Conservation (phyloP, 1,140 invertebrate genomes). For the Acyrthosiphon pisum region DNA sequence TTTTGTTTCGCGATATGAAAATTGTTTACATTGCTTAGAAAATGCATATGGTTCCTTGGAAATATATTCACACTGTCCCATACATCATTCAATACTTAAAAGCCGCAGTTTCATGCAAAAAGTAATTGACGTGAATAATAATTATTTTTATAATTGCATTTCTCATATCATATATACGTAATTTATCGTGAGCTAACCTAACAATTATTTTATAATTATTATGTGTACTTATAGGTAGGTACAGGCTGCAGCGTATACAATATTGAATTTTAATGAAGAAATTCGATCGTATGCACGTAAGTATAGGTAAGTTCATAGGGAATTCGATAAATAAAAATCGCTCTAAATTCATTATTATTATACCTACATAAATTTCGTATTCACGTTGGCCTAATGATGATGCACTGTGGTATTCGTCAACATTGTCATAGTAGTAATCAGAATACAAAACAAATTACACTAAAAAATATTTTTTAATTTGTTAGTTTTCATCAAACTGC, state of each 20-base stretch:
- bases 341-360: neutral
- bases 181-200: neutral
- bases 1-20: neutral
- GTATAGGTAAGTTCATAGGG: neutral
- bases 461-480: neutral
- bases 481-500: neutral
- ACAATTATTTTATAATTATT: neutral
- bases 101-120: neutral
- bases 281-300: neutral
- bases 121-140: neutral
- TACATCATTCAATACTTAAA: slow-evolving; percentile 9
- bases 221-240: neutral
- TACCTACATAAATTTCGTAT: neutral
- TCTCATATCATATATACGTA: neutral
- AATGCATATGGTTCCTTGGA: slow-evolving; percentile 9
- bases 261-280: neutral
- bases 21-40: neutral
- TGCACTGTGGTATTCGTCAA: neutral
- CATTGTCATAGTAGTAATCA: no score
- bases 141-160: neutral
- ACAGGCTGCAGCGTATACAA: neutral
- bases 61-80: neutral
- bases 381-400: neutral
- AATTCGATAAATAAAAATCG: neutral
- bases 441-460: neutral